Base-by-base conservation (phyloP, 2,113 vertebrate species). In the Myotis lucifugus region DNA sequence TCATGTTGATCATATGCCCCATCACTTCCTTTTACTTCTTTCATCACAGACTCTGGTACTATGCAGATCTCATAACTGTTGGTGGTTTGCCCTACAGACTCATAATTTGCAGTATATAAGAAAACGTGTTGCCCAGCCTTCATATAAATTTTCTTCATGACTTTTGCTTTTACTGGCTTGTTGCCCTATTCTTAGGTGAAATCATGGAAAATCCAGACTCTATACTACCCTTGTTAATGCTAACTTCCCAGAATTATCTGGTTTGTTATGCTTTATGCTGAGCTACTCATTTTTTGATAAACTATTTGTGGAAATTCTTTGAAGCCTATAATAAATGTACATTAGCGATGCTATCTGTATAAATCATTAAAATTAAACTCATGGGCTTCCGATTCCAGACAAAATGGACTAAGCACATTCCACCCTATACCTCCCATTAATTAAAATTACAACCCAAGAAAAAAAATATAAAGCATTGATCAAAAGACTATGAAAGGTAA, bases 251-350 rank as follows among this genome's bases (percentile, higher is more conserved):
- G 29, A 88, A 77, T 74, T 85, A 67, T 74, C 27, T 89, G 48
- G n/a, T 50, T 88, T 34, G 32, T 73, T 59, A 32, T 54, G 42
- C 17, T 88, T 92, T 79, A 50, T 8, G 72, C 25, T 77, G 17
- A 83, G 25, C 12, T 87, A 56, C 76, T 85, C 11, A 70, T 92
- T 82, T 86, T 34, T 89, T 92, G 21, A 76, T 69, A 79, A 89
- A 66, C 29, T 79, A 70, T 85, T 85, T 85, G 29, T 76, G 12
- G 40, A 69, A 46, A 74, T 61, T 72, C 34, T 85, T 96, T 85
- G 66, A 85, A 56, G 9, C 15, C 17, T 73, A 42, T 12, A 34
- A 27, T 79, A 72, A 92, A 59, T 52, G 37, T 34, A 14, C 32
- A 72, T 76, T 34, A 25, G 10, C 14, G 6, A 59, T 56, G 32